Percentiles rank a stretch among this genome's conserved stretches.
Conservation (phyloP, 2,888 invertebrate genomes). For the Erebia epiphron region DNA sequence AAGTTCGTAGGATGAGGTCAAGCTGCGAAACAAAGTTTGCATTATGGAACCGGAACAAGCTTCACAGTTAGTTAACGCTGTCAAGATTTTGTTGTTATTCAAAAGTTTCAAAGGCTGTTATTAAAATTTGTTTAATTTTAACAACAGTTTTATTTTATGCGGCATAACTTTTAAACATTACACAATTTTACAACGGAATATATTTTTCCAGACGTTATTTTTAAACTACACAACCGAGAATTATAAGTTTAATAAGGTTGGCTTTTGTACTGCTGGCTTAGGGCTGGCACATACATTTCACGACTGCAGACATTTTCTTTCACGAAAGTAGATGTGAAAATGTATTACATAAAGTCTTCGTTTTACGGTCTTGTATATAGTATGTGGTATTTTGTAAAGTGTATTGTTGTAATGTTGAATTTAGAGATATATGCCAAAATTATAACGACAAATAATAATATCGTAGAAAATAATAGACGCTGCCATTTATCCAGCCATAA, state of each 20-base stretch:
- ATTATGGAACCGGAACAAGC: conserved; percentile 24
- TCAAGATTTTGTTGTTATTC: conserved; percentile 22
- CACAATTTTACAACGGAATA: background rate
- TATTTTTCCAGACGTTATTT: background rate
- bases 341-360: too few relatives aligned
- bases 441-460: too few relatives aligned
- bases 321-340: background rate
- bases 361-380: too few relatives aligned
- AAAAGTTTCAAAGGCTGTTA: conserved; percentile 16
- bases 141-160: conserved; percentile 1
- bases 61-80: conserved; percentile 25
- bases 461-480: too few relatives aligned
- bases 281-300: background rate
- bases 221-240: conserved; percentile 4
- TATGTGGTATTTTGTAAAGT: too few relatives aligned
- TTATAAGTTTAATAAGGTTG: conserved; percentile 3
- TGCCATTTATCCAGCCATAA: too few relatives aligned
- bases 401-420: too few relatives aligned
- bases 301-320: background rate
- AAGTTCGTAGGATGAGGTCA: conserved; percentile 25
- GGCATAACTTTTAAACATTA: conserved; percentile 8
- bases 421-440: too few relatives aligned
- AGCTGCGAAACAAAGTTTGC: conserved; percentile 24
- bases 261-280: background rate
- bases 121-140: conserved; percentile 17